Evolutionary conservation across 2,113 vertebrate species (phyloP).

Genomic region (Corythoichthys intestinalis): DNA sequence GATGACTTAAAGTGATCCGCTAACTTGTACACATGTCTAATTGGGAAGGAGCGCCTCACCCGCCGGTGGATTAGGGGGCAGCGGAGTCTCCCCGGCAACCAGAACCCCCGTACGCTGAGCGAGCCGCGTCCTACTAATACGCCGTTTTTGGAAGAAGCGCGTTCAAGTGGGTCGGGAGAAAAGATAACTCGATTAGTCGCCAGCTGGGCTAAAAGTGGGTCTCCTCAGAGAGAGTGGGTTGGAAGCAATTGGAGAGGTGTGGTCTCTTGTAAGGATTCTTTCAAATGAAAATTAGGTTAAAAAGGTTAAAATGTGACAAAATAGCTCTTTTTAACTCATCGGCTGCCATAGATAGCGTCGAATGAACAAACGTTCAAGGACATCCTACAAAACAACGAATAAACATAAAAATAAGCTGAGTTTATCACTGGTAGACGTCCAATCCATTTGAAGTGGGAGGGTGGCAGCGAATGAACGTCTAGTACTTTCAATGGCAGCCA

Average conservation of each 20-base stretch:
- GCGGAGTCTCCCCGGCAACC: constrained; percentile 64
- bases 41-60: constrained; percentile 60
- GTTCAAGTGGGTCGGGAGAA: constrained; percentile 60
- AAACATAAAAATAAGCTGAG: no score
- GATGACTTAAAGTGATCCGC: constrained; percentile 70
- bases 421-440: no score
- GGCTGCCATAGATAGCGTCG: no score
- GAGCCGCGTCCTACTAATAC: not conserved
- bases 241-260: constrained; percentile 52
- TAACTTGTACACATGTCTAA: constrained; percentile 71
- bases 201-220: constrained; percentile 64
- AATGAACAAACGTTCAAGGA: no score
- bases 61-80: constrained; percentile 65
- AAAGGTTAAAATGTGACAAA: constrained; percentile 3
- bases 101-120: constrained; percentile 50
- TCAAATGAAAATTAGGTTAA: constrained; percentile 23
- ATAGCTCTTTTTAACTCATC: not conserved
- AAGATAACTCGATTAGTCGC: constrained; percentile 66
- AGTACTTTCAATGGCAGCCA: no score
- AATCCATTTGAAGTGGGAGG: no score
- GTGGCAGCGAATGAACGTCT: no score
- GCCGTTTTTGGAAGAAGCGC: constrained; percentile 21
- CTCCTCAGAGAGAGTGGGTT: constrained; percentile 60
- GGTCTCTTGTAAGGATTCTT: constrained; percentile 47
- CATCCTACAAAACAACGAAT: no score